Evolutionary conservation across 2,113 vertebrate species (phyloP), one percentile per base, ranked within the genome.

Genomic region (Cinclus cinclus): DNA sequence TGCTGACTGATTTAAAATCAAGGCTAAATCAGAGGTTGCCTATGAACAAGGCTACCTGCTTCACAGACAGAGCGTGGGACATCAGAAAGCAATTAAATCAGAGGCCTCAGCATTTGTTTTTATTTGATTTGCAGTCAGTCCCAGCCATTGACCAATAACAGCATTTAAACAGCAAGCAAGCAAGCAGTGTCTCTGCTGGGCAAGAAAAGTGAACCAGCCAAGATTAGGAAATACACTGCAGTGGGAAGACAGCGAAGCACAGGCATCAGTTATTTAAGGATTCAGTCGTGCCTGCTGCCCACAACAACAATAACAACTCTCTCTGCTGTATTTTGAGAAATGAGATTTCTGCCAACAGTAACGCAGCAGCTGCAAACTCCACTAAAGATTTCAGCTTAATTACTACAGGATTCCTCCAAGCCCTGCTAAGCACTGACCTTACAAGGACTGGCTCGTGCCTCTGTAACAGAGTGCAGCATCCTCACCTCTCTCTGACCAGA

Each of bases 191-290:
- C 83, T 82, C 73, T 62, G 17, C 7, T 27, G 27, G 53, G 65
- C 68, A 88, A 63, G 79, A 62, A 83, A 87, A 86, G 76, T 2
- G 27, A 77, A 63, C 5, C 33, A 64, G 63, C 41, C 62, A 56
- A 81, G 47, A 55, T 67, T 10, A 91, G 60, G 68, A 77, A 76
- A 83, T 14, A 23, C 76, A 19, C 31, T 30, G 55, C 27, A 37
- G 73, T 39, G 33, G 77, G 80, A 77, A 91, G 76, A 52, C 42
- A 59, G 68, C 42, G 62, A 49, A 70, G 80, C 55, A 49, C 16
- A 37, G 37, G 37, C 24, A 65, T 41, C 50, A 65, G 76, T 86
- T 91, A 83, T 92, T 89, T 77, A 89, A 87, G 64, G 87, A 84
- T 89, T 58, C 77, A 62, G 77, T 56, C 39, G 1, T 58, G 77